Evolutionary conservation across 2,797 vertebrate species (phyloP).

Genomic region (Lepus townsendii): DNA sequence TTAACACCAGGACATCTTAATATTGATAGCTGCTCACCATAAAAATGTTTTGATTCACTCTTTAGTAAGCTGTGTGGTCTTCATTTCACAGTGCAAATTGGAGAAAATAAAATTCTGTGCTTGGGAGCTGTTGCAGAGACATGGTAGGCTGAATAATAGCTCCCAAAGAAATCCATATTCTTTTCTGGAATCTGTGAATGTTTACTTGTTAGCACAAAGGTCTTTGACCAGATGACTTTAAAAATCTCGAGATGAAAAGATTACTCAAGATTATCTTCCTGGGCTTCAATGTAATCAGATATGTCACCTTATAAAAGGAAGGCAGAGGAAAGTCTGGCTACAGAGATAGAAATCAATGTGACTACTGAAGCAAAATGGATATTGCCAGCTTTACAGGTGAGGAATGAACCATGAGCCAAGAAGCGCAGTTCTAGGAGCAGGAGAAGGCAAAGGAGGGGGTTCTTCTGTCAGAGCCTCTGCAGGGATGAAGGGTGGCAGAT

Average conservation of each 20-base stretch:
- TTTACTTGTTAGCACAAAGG: not conserved
- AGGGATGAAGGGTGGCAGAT: not conserved
- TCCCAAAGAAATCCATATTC: not conserved
- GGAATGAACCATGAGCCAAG: not conserved
- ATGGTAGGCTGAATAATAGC: not conserved
- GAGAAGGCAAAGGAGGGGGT: not conserved
- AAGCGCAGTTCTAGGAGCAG: not conserved
- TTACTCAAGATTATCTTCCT: not conserved
- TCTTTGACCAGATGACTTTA: not conserved
- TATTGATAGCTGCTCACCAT: not conserved
- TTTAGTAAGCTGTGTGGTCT: not conserved
- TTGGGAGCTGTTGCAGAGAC: not conserved
- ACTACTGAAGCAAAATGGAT: not conserved
- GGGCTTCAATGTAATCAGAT: not conserved
- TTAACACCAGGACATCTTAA: not conserved
- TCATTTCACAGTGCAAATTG: conserved; percentile 2
- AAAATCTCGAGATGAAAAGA: not conserved
- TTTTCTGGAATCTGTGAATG: not conserved
- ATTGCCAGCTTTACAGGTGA: not conserved
- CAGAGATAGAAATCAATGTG: not conserved
- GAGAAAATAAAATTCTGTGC: not conserved
- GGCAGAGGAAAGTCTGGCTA: not conserved
- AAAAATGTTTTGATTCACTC: not conserved
- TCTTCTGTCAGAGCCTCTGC: not conserved
- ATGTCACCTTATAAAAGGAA: not conserved